Conservation (phyloP, 2,888 invertebrate species). For the Ornithoptera priamus region DNA sequence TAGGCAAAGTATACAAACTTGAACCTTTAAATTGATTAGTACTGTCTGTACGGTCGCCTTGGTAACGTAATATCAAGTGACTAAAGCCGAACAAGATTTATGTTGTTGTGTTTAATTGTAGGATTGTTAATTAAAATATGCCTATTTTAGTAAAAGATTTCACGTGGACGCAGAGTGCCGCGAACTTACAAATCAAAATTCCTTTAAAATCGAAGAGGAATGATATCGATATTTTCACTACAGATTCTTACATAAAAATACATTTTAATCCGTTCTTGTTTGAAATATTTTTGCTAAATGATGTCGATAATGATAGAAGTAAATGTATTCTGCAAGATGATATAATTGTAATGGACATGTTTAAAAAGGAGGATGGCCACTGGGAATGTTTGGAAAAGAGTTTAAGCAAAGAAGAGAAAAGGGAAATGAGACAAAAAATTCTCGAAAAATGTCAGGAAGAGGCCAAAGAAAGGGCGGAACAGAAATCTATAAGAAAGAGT, state of each 20-base stretch:
- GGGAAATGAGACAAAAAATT: conserved; percentile 77
- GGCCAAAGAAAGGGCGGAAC: conserved; percentile 77
- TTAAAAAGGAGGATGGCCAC: conserved; percentile 76
- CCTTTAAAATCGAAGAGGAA: conserved; percentile 82
- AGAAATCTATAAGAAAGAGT: conserved; percentile 71
- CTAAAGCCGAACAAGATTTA: no score
- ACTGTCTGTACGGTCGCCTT: not conserved
- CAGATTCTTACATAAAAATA: conserved; percentile 85
- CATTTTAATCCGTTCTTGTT: conserved; percentile 86
- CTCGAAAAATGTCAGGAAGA: conserved; percentile 78
- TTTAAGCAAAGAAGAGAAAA: conserved; percentile 79
- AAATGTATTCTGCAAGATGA: conserved; percentile 82
- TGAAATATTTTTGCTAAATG: conserved; percentile 84
- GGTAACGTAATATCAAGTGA: conserved; percentile 9
- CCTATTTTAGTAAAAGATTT: conserved; percentile 88
- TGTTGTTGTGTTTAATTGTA: no score
- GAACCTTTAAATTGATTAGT: no score
- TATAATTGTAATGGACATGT: conserved; percentile 83
- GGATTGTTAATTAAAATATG: conserved; percentile 62
- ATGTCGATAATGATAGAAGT: conserved; percentile 82
- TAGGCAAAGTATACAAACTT: no score
- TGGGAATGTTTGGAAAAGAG: conserved; percentile 82
- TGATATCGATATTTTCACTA: conserved; percentile 85
- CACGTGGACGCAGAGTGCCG: conserved; percentile 86
- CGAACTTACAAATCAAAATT: conserved; percentile 81